These are phyloP conservation scores for Pyrrhia umbra DNA, from an alignment of 2,888 invertebrate genomes.

Conservation along the genomic window DNA sequence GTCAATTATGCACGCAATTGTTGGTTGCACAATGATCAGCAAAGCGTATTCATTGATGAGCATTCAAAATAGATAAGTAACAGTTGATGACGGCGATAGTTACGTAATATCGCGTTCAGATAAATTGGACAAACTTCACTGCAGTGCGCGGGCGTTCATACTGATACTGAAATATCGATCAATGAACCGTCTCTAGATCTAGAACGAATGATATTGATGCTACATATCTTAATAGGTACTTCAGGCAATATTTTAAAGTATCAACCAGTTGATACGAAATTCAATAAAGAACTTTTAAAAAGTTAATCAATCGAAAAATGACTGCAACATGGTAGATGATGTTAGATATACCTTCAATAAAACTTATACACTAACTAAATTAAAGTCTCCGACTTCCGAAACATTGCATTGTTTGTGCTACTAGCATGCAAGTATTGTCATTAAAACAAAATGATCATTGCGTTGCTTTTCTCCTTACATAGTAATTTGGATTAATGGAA, in stretches of 20 bases:
- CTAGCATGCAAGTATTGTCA: no score
- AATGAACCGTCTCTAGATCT: neutral
- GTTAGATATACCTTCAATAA: no score
- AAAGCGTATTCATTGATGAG: conserved; percentile 57
- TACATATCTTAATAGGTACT: neutral
- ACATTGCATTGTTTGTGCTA: no score
- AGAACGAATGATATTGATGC: neutral
- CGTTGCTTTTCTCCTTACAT: no score
- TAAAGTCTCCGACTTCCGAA: no score
- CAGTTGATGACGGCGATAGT: conserved; percentile 24
- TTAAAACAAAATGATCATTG: no score
- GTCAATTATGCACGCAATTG: conserved; percentile 57
- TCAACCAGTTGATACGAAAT: neutral
- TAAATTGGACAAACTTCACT: conserved; percentile 18
- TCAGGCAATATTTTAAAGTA: neutral
- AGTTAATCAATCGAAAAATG: neutral
- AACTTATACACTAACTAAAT: no score
- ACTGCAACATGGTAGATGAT: no score
- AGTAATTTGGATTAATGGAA: no score
- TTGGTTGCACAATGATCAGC: conserved; percentile 52
- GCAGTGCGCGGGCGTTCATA: neutral
- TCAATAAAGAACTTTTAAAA: no score
- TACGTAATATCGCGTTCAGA: conserved; percentile 21
- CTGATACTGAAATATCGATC: neutral
- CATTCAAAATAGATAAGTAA: conserved; percentile 50